phyloP scores from a whole-genome alignment of 2,888 invertebrate genomes.

The Pollenia angustigena region DNA sequence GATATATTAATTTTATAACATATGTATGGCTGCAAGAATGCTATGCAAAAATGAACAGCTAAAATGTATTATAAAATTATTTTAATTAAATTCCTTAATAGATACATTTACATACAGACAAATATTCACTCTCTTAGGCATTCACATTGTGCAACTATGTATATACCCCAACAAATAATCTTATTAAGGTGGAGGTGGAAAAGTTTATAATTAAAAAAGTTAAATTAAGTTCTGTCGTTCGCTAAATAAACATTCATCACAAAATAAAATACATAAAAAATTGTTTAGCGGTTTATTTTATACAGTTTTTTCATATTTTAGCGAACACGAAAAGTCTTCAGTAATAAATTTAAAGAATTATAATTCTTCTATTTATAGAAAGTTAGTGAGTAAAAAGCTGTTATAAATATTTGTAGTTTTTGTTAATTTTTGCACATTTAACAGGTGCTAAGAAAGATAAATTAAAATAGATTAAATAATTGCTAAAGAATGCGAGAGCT shows the following conservation, averaged over 20 bases:
- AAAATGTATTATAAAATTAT: slow-evolving; percentile 30
- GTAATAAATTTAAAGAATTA: slow-evolving; percentile 54
- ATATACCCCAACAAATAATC: background rate
- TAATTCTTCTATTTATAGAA: background rate
- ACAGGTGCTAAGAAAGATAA: background rate
- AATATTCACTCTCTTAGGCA: background rate
- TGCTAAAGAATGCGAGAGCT: background rate
- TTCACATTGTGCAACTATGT: background rate
- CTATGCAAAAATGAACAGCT: background rate
- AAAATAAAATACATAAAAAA: slow-evolving; percentile 20
- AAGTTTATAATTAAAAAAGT: slow-evolving; percentile 73
- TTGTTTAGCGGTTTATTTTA: slow-evolving; percentile 26
- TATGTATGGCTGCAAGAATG: too few relatives aligned
- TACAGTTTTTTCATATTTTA: slow-evolving; percentile 6
- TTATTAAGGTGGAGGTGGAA: slow-evolving; percentile 36
- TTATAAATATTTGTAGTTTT: slow-evolving; percentile 22
- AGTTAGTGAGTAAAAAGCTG: too few relatives aligned
- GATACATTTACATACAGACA: slow-evolving; percentile 10
- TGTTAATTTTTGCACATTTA: slow-evolving; percentile 8
- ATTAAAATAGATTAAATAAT: background rate
- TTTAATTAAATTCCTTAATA: slow-evolving; percentile 49
- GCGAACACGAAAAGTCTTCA: slow-evolving; percentile 35
- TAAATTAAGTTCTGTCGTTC: slow-evolving; percentile 65
- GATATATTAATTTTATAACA: too few relatives aligned
- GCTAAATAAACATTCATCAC: slow-evolving; percentile 54